Conservation (phyloP, 2,888 invertebrate genomes). For the Torymus texanus region DNA sequence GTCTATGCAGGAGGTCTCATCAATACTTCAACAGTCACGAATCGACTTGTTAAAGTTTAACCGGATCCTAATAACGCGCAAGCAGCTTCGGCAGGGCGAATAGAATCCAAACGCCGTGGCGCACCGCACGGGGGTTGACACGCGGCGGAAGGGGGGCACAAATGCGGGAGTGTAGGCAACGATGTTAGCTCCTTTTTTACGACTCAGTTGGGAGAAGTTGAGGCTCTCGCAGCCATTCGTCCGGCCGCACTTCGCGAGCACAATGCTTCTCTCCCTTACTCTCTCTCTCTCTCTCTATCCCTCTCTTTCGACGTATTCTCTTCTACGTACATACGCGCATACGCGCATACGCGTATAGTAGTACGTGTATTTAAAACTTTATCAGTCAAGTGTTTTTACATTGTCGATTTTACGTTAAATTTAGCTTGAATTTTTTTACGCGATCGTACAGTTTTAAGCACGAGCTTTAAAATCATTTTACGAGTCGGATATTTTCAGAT, state of each 20-base stretch:
- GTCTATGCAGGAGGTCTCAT: background rate
- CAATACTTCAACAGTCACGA: background rate
- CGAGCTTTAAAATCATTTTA: no score
- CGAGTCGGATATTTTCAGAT: no score
- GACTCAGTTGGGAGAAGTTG: slow-evolving; percentile 33
- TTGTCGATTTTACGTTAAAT: no score
- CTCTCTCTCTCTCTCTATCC: background rate
- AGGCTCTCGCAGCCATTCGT: slow-evolving; percentile 14
- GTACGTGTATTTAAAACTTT: no score
- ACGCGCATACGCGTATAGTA: no score
- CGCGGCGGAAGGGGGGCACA: no score
- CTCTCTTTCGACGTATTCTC: background rate
- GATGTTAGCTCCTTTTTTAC: slow-evolving; percentile 15
- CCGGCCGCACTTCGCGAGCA: slow-evolving; percentile 32
- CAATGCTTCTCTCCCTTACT: slow-evolving; percentile 1
- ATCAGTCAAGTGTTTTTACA: no score
- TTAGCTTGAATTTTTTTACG: no score
- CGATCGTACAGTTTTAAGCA: no score
- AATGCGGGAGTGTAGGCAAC: no score
- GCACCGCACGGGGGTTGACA: background rate
- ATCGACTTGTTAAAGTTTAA: slow-evolving; percentile 44
- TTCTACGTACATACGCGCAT: no score
- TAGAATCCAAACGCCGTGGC: slow-evolving; percentile 22
- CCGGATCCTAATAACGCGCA: slow-evolving; percentile 18
- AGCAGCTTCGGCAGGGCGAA: slow-evolving; percentile 8